These are phyloP conservation scores for Bemisia tabaci DNA, from an alignment of 1,140 invertebrate genomes.

Conservation along the genomic window DNA sequence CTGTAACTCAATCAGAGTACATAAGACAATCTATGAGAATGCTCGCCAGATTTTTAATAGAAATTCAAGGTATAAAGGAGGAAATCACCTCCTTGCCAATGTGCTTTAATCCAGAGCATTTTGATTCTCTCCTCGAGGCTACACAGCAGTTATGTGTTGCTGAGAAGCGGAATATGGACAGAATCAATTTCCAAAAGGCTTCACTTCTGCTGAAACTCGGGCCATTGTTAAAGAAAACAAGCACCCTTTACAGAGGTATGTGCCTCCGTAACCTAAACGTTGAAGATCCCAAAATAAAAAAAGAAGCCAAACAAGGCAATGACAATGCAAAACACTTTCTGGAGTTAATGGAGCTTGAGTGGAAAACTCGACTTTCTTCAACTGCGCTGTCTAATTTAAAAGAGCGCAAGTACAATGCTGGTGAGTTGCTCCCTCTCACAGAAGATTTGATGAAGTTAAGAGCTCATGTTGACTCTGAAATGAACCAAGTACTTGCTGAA, in stretches of 20 bases:
- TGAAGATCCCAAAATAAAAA: not conserved
- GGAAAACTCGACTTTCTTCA: not conserved
- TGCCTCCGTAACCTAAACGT: not conserved
- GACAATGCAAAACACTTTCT: not conserved
- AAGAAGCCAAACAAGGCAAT: not conserved
- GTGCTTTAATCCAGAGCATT: not conserved
- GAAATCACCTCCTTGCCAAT: not conserved
- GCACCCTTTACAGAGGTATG: not conserved
- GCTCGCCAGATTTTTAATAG: not conserved
- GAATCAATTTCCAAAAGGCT: not conserved
- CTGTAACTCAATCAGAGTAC: not conserved
- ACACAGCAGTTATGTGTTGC: not conserved
- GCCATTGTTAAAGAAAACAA: not conserved
- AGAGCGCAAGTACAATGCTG: not conserved
- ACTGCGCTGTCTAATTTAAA: not conserved
- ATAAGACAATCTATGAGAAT: not conserved
- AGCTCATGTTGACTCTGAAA: not conserved
- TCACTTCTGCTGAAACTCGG: not conserved
- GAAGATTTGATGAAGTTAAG: not conserved
- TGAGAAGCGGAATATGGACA: not conserved
- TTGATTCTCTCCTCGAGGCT: not conserved
- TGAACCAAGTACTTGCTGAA: not conserved
- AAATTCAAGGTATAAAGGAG: not conserved
- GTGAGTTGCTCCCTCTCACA: not conserved
- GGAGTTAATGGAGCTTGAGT: not conserved